Percentiles rank a stretch among this genome's conserved stretches.
These are phyloP conservation scores for Polypterus bichir DNA, from an alignment of 2,113 vertebrate genomes.

Conservation along the genomic window DNA sequence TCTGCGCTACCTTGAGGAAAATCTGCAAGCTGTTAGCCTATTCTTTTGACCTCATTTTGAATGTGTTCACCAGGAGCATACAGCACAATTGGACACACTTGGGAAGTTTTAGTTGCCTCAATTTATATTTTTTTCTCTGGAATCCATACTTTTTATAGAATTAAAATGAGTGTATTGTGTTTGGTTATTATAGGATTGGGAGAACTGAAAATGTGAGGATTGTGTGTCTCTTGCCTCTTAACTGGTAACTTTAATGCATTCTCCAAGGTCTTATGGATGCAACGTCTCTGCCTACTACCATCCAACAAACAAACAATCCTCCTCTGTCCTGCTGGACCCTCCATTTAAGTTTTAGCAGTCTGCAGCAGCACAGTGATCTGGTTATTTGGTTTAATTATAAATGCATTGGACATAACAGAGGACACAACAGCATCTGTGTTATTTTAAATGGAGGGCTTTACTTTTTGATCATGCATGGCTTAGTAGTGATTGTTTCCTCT, in stretches of 20 bases:
- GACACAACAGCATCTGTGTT: constrained; percentile 2
- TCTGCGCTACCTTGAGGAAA: constrained; percentile 12
- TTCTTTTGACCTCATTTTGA: not conserved
- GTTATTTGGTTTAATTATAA: not conserved
- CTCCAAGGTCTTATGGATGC: constrained; percentile 1
- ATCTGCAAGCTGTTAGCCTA: constrained; percentile 24
- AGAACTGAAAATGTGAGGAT: not conserved
- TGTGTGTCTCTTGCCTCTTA: not conserved
- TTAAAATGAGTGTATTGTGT: no score
- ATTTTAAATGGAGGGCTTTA: not conserved
- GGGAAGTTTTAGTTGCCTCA: constrained; percentile 2
- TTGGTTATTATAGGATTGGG: no score
- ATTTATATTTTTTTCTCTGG: not conserved
- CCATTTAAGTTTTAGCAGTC: constrained; percentile 4
- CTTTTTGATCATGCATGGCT: no score
- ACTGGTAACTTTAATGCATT: no score
- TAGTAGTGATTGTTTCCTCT: not conserved
- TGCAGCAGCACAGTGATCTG: constrained; percentile 10
- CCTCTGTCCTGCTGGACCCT: constrained; percentile 1
- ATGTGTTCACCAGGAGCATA: not conserved
- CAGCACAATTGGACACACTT: constrained; percentile 1
- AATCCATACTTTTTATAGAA: no score
- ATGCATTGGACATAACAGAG: not conserved
- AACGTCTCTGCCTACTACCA: constrained; percentile 11
- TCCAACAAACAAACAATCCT: constrained; percentile 6